These are phyloP conservation scores for Zootermopsis nevadensis DNA, from an alignment of 2,888 invertebrate species.

Conservation along the genomic window DNA sequence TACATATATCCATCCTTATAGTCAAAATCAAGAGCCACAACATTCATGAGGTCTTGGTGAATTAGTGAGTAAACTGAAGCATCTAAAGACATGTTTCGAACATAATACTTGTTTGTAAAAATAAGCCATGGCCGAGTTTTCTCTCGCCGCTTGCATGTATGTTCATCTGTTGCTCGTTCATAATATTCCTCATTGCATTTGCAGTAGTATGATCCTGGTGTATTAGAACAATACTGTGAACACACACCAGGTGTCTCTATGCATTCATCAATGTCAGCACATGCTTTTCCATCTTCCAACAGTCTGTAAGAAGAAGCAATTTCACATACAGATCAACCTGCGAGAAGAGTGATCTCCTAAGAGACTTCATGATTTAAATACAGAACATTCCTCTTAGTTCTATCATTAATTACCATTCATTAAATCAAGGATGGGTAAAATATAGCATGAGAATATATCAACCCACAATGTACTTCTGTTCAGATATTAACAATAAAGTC, in stretches of 20 bases:
- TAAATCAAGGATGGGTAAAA: no score
- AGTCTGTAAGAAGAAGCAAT: conserved; percentile 64
- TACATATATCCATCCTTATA: conserved; percentile 86
- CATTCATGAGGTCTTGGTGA: conserved; percentile 95
- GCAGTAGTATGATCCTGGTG: conserved; percentile 94
- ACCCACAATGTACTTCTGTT: no score
- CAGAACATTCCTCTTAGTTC: no score
- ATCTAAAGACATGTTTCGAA: conserved; percentile 94
- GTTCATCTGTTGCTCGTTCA: conserved; percentile 86
- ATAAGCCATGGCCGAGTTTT: conserved; percentile 86
- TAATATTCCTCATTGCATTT: conserved; percentile 95
- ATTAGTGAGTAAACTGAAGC: conserved; percentile 86
- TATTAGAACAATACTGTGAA: conserved; percentile 95
- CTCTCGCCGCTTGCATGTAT: conserved; percentile 91
- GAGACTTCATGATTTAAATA: no score
- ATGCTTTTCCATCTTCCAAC: conserved; percentile 89
- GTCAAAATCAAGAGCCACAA: conserved; percentile 96
- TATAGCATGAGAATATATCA: no score
- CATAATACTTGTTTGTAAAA: conserved; percentile 97
- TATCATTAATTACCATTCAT: no score
- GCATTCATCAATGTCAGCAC: conserved; percentile 93
- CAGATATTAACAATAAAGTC: no score
- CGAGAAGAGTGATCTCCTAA: no score
- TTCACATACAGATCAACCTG: no score
- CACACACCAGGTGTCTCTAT: conserved; percentile 89